Evolutionary conservation across 2,888 invertebrate genomes (phyloP).

Genomic region (Dasypolia templi): DNA sequence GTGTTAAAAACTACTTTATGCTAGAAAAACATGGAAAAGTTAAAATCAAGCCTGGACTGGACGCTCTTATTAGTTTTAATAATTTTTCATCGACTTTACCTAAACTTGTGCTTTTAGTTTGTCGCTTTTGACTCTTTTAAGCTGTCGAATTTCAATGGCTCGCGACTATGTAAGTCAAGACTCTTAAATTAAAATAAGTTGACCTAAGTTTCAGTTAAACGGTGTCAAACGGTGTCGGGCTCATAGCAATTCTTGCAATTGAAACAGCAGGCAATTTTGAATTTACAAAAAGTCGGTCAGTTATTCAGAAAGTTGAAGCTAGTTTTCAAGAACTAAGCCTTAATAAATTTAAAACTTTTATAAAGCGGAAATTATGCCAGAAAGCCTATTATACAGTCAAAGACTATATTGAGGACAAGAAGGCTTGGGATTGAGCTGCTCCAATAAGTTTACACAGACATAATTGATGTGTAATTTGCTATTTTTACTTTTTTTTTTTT

Average conservation of each 20-base stretch:
- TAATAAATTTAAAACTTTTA: too few species aligned
- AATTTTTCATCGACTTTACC: not conserved
- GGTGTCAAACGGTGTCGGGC: not conserved
- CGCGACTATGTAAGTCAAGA: not conserved
- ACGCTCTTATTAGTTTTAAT: too few species aligned
- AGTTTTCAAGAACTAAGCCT: too few species aligned
- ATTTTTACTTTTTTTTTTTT: too few species aligned
- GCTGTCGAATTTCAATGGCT: not conserved
- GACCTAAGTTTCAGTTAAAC: not conserved
- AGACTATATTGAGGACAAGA: too few species aligned
- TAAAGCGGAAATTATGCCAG: too few species aligned
- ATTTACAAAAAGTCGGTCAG: not conserved
- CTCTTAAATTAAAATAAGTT: not conserved
- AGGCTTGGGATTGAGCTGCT: too few species aligned
- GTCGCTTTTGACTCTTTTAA: not conserved
- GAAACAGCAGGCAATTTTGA: not conserved
- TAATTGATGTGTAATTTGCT: too few species aligned
- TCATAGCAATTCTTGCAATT: too few species aligned
- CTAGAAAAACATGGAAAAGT: not conserved
- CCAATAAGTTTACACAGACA: too few species aligned
- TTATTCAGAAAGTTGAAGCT: too few species aligned
- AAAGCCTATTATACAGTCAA: too few species aligned
- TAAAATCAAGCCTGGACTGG: not conserved
- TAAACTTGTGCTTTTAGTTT: not conserved
- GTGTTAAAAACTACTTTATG: not conserved